phyloP scores from a whole-genome alignment of 1,140 invertebrate genomes.

The Matsumurasca onukii region DNA sequence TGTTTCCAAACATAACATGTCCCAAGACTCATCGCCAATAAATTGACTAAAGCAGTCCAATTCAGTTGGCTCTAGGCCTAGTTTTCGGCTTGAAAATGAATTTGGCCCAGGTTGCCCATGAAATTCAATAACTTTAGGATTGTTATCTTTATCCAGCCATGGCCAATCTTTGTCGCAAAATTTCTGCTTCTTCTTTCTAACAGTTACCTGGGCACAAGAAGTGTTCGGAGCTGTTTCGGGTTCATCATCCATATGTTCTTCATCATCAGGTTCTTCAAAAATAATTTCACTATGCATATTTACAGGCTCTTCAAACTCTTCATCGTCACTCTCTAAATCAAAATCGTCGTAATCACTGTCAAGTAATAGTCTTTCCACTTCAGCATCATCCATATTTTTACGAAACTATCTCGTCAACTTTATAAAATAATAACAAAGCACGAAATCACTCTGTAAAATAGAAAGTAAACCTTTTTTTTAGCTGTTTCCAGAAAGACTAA shows the following conservation, averaged over 20 bases:
- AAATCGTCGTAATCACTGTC: too few species aligned
- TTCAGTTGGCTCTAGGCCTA: not conserved
- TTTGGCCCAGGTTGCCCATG: not conserved
- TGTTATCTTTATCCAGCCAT: not conserved
- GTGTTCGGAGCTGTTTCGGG: not conserved
- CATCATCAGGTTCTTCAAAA: too few species aligned
- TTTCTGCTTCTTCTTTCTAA: not conserved
- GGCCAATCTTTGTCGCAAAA: not conserved
- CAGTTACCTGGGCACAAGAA: not conserved
- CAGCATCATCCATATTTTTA: too few species aligned
- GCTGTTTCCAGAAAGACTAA: too few species aligned
- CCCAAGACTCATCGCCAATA: not conserved
- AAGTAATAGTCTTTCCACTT: too few species aligned
- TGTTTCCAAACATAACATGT: not conserved
- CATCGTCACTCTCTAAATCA: too few species aligned
- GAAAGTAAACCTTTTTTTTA: too few species aligned
- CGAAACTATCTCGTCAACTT: too few species aligned
- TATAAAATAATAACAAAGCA: too few species aligned
- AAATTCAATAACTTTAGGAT: not conserved
- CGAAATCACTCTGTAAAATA: too few species aligned
- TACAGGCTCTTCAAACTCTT: too few species aligned
- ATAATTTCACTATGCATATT: too few species aligned
- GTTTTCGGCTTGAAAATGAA: not conserved
- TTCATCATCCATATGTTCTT: not conserved
- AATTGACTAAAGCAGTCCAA: not conserved